Evolutionary conservation across 1,140 invertebrate species (phyloP).

Genomic region (Drosophila rufa): DNA sequence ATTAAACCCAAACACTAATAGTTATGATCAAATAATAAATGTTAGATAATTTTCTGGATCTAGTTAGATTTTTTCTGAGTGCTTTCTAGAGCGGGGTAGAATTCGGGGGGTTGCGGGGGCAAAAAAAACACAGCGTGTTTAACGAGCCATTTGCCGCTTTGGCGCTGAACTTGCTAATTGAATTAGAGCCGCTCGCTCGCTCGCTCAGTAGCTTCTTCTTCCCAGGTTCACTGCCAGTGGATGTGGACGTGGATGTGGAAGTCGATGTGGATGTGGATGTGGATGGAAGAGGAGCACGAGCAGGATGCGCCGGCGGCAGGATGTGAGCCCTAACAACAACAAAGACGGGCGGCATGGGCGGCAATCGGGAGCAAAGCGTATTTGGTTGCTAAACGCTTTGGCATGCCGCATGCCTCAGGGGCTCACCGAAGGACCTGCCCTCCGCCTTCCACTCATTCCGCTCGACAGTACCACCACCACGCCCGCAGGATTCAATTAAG

Average conservation of each 20-base stretch:
- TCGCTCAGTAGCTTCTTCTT: constrained; percentile 37
- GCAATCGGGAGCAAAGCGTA: constrained; percentile 51
- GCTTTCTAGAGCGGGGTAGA: neutral
- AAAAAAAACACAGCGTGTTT: constrained; percentile 77
- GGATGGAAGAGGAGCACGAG: neutral
- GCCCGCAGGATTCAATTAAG: constrained; percentile 82
- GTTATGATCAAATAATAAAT: too few relatives aligned
- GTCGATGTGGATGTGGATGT: constrained; percentile 20
- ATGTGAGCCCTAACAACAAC: constrained; percentile 43
- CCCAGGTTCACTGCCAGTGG: constrained; percentile 25
- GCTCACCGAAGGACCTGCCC: constrained; percentile 16
- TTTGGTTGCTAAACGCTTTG: constrained; percentile 75
- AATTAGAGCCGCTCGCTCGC: constrained; percentile 69
- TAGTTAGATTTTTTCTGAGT: constrained; percentile 6
- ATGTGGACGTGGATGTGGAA: constrained; percentile 3
- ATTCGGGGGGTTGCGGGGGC: neutral
- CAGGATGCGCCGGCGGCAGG: constrained; percentile 49
- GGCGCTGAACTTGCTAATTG: constrained; percentile 82
- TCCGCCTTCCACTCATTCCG: neutral
- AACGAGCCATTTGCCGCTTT: constrained; percentile 82
- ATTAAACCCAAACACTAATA: too few relatives aligned
- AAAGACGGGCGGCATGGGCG: constrained; percentile 11
- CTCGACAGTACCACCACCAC: constrained; percentile 34
- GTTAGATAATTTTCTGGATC: too few relatives aligned
- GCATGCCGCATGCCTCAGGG: constrained; percentile 68